Evolutionary conservation across 2,888 invertebrate species (phyloP).

Genomic region (Pollenia labialis): DNA sequence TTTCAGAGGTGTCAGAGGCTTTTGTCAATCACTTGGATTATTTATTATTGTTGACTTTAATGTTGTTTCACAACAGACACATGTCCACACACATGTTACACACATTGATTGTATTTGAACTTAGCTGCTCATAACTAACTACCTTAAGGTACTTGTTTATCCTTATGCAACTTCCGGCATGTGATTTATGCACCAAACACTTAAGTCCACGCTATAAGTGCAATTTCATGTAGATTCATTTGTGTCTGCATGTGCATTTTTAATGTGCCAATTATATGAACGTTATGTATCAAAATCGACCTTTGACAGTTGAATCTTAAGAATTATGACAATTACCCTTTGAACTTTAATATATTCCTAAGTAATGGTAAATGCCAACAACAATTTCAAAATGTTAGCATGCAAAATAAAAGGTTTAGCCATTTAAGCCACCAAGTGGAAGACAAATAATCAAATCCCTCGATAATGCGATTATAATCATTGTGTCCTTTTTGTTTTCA

Average conservation of each 20-base stretch:
- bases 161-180: slow-evolving; percentile 30
- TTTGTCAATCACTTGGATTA: slow-evolving; percentile 65
- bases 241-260: slow-evolving; percentile 35
- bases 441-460: slow-evolving; percentile 37
- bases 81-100: background rate
- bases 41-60: slow-evolving; percentile 55
- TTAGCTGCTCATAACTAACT: background rate
- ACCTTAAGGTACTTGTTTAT: background rate
- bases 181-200: slow-evolving; percentile 7
- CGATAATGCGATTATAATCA: slow-evolving; percentile 17
- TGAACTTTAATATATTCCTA: slow-evolving; percentile 36
- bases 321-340: slow-evolving; percentile 34
- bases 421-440: background rate
- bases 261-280: slow-evolving; percentile 20
- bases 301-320: slow-evolving; percentile 45
- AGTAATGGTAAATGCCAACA: slow-evolving; percentile 42
- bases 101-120: background rate
- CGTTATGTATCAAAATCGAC: background rate
- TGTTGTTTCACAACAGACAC: slow-evolving; percentile 26
- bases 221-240: background rate
- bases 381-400: slow-evolving; percentile 32
- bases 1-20: slow-evolving; percentile 59
- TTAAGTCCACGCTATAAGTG: background rate
- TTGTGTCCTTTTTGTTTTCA: slow-evolving; percentile 3
- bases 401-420: slow-evolving; percentile 28